These are phyloP conservation scores for Paramormyrops hopkinsi DNA, from an alignment of 2,797 vertebrate species.

Conservation along the genomic window DNA sequence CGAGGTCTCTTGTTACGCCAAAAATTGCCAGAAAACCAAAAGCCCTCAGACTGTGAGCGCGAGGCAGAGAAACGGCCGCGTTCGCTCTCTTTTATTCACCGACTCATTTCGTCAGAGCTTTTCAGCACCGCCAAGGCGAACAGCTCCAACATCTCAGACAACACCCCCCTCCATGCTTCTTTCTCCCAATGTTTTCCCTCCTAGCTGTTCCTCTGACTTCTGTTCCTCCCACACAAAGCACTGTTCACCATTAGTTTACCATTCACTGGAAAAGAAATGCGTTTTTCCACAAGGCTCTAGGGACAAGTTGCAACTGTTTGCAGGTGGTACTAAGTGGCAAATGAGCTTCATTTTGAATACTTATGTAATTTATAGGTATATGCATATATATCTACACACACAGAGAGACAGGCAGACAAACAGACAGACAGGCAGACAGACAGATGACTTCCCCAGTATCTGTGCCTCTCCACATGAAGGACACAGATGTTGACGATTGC, in stretches of 20 bases:
- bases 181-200: background rate
- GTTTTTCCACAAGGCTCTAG: background rate
- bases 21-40: background rate
- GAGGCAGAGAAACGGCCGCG: background rate
- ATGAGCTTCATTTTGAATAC: background rate
- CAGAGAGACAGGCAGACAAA: background rate
- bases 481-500: background rate
- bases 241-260: conserved; percentile 8
- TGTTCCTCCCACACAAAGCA: conserved; percentile 13
- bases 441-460: background rate
- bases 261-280: conserved; percentile 18
- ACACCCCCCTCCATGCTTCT: background rate
- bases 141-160: conserved; percentile 5
- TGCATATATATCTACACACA: conserved; percentile 5
- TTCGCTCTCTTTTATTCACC: background rate
- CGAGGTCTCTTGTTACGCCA: background rate
- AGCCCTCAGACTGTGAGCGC: no score
- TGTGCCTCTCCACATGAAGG: background rate
- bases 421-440: background rate
- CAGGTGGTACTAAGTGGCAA: conserved; percentile 8
- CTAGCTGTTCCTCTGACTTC: background rate
- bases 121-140: conserved; percentile 10
- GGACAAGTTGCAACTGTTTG: background rate
- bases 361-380: background rate
- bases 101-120: background rate